Percentiles rank a stretch among this genome's conserved stretches.
phyloP scores from a whole-genome alignment of 2,113 vertebrate species.

The Coreoperca whiteheadi region DNA sequence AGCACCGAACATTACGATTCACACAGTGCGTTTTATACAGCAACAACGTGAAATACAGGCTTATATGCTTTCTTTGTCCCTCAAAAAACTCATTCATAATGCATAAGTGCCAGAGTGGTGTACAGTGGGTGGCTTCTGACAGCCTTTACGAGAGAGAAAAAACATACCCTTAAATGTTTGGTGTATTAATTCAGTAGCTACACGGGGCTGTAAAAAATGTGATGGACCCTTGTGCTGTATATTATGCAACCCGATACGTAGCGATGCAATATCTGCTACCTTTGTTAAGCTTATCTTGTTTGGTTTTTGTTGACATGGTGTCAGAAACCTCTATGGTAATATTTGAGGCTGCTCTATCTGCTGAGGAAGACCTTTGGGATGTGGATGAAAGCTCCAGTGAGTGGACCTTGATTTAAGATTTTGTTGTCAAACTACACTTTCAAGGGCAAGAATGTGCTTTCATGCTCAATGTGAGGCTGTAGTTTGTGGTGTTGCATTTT shows the following conservation, averaged over 20 bases:
- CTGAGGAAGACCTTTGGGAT: not conserved
- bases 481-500: not conserved
- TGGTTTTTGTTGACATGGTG: not conserved
- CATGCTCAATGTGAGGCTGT: not conserved
- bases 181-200: not conserved
- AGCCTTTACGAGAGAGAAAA: not conserved
- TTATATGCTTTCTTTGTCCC: not conserved
- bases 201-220: not conserved
- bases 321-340: too few species aligned
- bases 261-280: not conserved
- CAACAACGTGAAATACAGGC: not conserved
- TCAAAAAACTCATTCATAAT: conserved; percentile 25
- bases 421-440: not conserved
- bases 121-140: conserved; percentile 21
- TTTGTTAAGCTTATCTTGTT: not conserved
- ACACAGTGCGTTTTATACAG: not conserved
- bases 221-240: not conserved
- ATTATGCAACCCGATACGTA: not conserved
- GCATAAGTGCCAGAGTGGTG: conserved; percentile 17
- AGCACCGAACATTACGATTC: not conserved
- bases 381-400: not conserved
- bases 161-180: not conserved
- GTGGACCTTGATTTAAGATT: not conserved
- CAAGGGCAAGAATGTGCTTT: not conserved
- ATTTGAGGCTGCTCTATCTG: not conserved